Base-by-base conservation (phyloP, 2,797 vertebrate species). In the Meda fulgida region DNA sequence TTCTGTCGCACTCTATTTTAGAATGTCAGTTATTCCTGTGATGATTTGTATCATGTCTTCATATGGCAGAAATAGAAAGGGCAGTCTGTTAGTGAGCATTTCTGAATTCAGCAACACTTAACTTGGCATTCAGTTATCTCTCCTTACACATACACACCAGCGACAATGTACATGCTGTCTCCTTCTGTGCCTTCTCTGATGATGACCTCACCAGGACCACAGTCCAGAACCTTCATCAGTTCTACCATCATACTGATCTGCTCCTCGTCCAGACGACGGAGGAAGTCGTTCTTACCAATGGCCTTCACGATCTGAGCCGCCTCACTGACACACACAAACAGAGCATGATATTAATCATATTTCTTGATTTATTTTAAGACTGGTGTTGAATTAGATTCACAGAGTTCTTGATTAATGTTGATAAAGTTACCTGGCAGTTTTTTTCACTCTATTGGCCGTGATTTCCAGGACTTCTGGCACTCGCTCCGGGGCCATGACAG, bases 131-230 rank as follows among this genome's bases (percentile, higher is more conserved):
- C 23, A 43, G 36, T 60, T n/a, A 29, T 46, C 63, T 67, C 16
- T 31, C 23, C 31, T n/a, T 48, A 51, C 43, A 78, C 26, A 65
- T 58, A 13, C 87, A 63, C 91, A 93, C 96, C 95, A 93, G 95
- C 95, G 21, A 97, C 95, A 2, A 97, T 96, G 92, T 95, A 96
- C 95, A 96, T 93, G 91, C 93, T 89, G 83, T 96, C 91, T 43
- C 96, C 96, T n/a, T 96, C 95, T 0, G 89, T n/a, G 5, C 96
- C 96, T 86, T 97, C 96, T 7, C 86, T 92, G 82, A 96, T 95
- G 89, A 97, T 91, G 0, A 90, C 90, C 0, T 94, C 89, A 0
- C 95, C 94, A 0, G 92, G 91, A 70, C 89, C 90, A 53, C 89
- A 89, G 67, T 91, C 80, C 2, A 76, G 85, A 0, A 87, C 81